Evolutionary conservation across 2,797 vertebrate genomes (phyloP), one percentile per base, ranked within the genome.

Genomic region (Artibeus jamaicensis): DNA sequence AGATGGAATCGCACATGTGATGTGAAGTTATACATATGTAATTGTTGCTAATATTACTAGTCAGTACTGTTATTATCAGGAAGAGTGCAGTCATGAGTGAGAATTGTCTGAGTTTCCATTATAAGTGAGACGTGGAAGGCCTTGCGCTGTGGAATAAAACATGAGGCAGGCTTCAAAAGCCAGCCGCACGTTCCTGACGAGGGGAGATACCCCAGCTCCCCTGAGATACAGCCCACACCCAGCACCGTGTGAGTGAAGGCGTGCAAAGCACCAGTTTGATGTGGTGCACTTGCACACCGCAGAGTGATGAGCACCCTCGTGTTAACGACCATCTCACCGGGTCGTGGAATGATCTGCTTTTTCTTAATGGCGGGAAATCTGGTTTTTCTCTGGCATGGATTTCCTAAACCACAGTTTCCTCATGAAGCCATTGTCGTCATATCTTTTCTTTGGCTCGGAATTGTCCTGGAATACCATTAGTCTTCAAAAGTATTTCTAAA

Each of bases 401-500:
- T 70, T 89, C 37, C 94, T 74, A 37, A 90, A 82, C 81, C 12
- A n/a, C 48, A 44, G n/a, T 78, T 85, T 79, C 42, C 22, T 78
- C 62, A 62, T 37, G 42, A 78, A 90, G 42, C 2, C 89, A 53
- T 48, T 79, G 50, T 62, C 70, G 46, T 19, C 22, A 26, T 74
- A 7, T 18, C 62, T 53, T 92, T 84, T 83, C 22, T 77, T 87
- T 67, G 44, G 18, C 26, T 94, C 8, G 55, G 32, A 65, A 18
- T 42, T 77, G 78, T 87, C 74, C 32, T 86, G 18, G 18, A 34
- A n/a, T 15, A 22, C 2, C 65, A 39, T 89, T 89, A 81, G n/a
- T 44, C 50, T 83, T 79, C 24, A 84, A 84, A 79, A 55, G 22
- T 26, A 57, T 77, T 82, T 78, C 53, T 71, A 94, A 91, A 76